phyloP scores from a whole-genome alignment of 2,797 vertebrate genomes.

The Hemitrygon akajei region DNA sequence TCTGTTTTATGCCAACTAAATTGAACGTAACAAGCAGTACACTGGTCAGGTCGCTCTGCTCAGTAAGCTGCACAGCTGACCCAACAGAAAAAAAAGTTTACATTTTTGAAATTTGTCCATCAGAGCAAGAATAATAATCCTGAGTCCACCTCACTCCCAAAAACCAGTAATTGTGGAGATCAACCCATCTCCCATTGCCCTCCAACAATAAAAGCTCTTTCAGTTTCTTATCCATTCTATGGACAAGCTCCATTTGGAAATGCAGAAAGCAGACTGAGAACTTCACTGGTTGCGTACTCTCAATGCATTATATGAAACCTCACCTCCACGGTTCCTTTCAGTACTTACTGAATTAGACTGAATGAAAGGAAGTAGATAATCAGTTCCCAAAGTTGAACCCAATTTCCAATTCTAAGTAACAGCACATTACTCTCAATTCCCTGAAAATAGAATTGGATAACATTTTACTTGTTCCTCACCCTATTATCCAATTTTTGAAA shows the following conservation, averaged over 20 bases:
- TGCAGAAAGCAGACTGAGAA: background rate
- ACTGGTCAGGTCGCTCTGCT: background rate
- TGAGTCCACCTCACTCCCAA: background rate
- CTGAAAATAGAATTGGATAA: background rate
- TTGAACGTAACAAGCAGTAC: background rate
- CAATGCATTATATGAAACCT: background rate
- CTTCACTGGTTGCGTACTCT: background rate
- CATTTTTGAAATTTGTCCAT: background rate
- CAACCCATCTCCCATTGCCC: background rate
- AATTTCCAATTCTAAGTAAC: background rate
- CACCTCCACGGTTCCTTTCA: background rate
- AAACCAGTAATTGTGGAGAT: too few species aligned
- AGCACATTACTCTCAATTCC: background rate
- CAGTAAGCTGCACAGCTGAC: background rate
- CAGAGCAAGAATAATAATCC: background rate
- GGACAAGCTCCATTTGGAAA: background rate
- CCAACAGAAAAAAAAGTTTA: background rate
- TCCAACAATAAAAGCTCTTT: background rate
- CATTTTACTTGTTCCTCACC: background rate
- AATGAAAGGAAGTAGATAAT: background rate
- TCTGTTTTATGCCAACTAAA: background rate
- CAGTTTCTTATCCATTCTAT: background rate
- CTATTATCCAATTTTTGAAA: background rate
- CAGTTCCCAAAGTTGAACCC: background rate
- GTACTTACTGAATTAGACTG: too few species aligned